Evolutionary conservation across 2,113 vertebrate species (phyloP), one percentile per base, ranked within the genome.

Genomic region (Brevimyrus niger): DNA sequence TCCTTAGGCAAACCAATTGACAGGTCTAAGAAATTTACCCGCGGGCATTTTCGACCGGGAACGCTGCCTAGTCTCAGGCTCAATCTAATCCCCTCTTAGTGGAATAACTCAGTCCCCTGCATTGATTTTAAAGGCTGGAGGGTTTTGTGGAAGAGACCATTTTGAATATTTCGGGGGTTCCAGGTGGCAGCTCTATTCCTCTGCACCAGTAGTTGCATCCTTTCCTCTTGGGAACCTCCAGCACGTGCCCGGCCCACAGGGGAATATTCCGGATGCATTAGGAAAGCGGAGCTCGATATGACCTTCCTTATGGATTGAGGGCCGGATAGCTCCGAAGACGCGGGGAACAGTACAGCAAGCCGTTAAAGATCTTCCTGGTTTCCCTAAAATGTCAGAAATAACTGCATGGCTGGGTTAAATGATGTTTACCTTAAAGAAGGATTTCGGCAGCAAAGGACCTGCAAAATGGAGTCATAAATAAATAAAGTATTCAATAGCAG

Each of bases 211-310:
- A 21, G 19, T 15, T 55, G 82, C 21, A 86, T 73, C 83, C 42
- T 38, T 53, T 87, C 58, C 82, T 86, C n/a, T 86, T 58, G 88
- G 83, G 6, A 44, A 58, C 65, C 44, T 15, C 23, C 91, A 93
- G 89, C 42, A 4, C 31, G 23, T 65, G 48, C n/a, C 23, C 38
- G 82, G 61, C 53, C 88, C 90, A 91, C 69, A 86, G 23, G 82
- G n/a, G 46, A 80, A 31, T 23, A 44, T 61, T 47, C n/a, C 0
- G 23, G 23, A 48, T 88, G 44, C 58, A 73, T 88, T 47, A 73
- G 87, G 13, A 9, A 69, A 69, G 42, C 48, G n/a, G 65, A 44
- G 38, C 61, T 88, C 48, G 58, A 50, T 17, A 44, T 47, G 44
- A 19, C 61, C 87, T 31, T 27, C 19, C 42, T 88, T 73, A 15